Conservation (phyloP, 1,140 invertebrate species). For the Drosophila bocki region DNA sequence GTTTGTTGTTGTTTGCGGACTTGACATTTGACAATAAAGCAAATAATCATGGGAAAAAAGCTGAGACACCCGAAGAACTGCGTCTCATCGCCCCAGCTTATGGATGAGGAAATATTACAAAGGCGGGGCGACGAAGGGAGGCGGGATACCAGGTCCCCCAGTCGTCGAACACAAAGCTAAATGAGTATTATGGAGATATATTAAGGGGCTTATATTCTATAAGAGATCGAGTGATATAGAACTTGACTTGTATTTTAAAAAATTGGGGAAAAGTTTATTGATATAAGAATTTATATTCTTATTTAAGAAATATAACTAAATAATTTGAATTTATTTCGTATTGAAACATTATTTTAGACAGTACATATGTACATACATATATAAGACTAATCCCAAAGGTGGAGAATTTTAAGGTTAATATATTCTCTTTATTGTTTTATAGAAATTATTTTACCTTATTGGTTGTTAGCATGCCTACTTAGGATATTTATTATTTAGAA, state of each 20-base stretch:
- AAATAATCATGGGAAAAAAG: slow-evolving; percentile 84
- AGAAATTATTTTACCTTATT: not conserved
- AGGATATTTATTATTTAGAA: not conserved
- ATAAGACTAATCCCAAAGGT: not conserved
- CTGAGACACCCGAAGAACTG: slow-evolving; percentile 49
- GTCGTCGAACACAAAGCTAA: slow-evolving; percentile 20
- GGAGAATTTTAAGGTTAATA: not conserved
- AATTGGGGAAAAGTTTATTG: not conserved
- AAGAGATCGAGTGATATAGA: not conserved
- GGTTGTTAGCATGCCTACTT: not conserved
- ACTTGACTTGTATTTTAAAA: not conserved
- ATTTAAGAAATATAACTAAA: not conserved
- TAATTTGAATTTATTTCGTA: not conserved
- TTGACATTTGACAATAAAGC: slow-evolving; percentile 85
- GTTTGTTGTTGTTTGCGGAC: slow-evolving; percentile 59
- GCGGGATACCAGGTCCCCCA: not conserved
- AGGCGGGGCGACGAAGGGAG: not conserved
- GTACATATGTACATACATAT: too few species aligned
- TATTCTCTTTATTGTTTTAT: not conserved
- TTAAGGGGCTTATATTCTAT: not conserved
- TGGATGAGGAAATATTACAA: slow-evolving; percentile 32
- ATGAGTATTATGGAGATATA: slow-evolving; percentile 10
- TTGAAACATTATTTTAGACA: not conserved
- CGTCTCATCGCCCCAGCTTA: slow-evolving; percentile 24
- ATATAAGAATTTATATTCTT: not conserved